Percentiles rank a stretch among this genome's conserved stretches.
phyloP scores from a whole-genome alignment of 1,140 invertebrate species.

The Melitaea cinxia region DNA sequence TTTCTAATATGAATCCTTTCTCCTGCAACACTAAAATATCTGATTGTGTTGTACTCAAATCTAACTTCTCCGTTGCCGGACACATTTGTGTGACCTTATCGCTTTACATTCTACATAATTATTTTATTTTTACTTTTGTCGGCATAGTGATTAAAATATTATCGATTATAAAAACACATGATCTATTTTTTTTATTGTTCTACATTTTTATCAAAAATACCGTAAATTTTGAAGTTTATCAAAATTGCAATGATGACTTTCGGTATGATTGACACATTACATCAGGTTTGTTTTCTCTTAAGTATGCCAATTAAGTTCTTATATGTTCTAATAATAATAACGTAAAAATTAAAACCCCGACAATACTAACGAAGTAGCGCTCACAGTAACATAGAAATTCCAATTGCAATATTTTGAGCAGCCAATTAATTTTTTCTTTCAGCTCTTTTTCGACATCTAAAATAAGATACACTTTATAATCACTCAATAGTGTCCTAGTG shows the following conservation, averaged over 20 bases:
- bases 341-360: no score
- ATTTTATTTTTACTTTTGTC: conserved; percentile 68
- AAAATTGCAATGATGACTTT: no score
- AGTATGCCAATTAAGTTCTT: no score
- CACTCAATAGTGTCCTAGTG: no score
- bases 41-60: conserved; percentile 62
- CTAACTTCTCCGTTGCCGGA: conserved; percentile 57
- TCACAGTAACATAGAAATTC: no score
- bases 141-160: conserved; percentile 48
- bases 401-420: not conserved
- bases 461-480: no score
- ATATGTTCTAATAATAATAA: no score
- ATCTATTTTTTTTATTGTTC: not conserved
- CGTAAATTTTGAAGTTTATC: not conserved
- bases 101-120: conserved; percentile 40
- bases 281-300: no score
- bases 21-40: conserved; percentile 65
- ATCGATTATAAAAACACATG: not conserved
- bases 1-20: conserved; percentile 69
- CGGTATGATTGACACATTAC: no score
- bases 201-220: not conserved
- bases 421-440: no score
- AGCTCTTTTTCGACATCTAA: no score
- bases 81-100: conserved; percentile 50
- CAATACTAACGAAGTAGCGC: no score